Base-by-base conservation (phyloP, 2,888 invertebrate species). In the Sphaeridia pumilis region DNA sequence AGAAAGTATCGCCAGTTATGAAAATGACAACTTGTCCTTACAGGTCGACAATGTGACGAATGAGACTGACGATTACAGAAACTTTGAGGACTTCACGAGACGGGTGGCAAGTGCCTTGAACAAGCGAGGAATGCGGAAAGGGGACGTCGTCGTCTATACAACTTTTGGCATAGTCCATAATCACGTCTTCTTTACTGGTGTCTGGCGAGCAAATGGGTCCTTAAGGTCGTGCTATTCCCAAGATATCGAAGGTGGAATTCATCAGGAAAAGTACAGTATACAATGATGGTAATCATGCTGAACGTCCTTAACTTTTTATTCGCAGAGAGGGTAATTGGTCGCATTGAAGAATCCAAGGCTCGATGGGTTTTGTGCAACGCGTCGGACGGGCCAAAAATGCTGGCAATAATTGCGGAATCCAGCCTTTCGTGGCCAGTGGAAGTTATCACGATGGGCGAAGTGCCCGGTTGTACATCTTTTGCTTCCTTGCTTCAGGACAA, bases 1-100 rank as follows among this genome's bases (percentile, higher is more conserved):
- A 14, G 31, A 31, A 10, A 31, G 31, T 14, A 31, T 31, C 14
- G 7, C 31, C 7, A 14, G 7, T 31, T 31, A 14, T 31, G n/a
- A n/a, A n/a, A n/a, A n/a, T n/a, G n/a, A n/a, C n/a, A n/a, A 31
- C 31, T 31, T 31, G 7, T 10, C 21, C n/a, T 66, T 67, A 28
- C 63, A 81, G 81, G 70, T 82, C 57, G 78, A 78, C 70, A 76
- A 74, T 14, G 73, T 76, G 54, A 79, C 80, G 2, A 77, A 73
- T 17, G 73, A 77, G 64, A 70, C 74, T 58, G 68, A 75, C 34
- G 75, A 77, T 17, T 81, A 75, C 58, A 70, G 67, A 45, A 66
- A 75, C 46, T 73, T 82, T 58, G 59, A 58, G 20, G 52, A 54
- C 3, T 52, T 55, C 50, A 58, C 59, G 0, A 14, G 51, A 26